Conservation (phyloP, 2,888 invertebrate genomes). For the Caenorhabditis sp. region DNA sequence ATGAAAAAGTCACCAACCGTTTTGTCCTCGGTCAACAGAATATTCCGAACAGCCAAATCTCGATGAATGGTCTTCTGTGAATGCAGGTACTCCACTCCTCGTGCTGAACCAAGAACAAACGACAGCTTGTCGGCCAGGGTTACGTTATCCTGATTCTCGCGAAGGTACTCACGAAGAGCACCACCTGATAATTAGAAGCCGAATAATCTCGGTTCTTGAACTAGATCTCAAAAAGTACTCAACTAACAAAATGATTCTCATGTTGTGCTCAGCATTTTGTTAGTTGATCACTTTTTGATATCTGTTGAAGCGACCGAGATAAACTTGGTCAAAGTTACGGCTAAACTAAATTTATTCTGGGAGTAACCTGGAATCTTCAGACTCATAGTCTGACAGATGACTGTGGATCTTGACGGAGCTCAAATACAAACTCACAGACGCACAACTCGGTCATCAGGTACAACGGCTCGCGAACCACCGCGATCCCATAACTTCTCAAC, state of each 20-base stretch:
- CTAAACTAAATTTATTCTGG: no score
- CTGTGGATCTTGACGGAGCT: background rate
- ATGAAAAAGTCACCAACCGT: slow-evolving; percentile 17
- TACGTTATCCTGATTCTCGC: slow-evolving; percentile 38
- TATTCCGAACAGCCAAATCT: slow-evolving; percentile 56
- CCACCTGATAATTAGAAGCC: slow-evolving; percentile 21
- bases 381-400: no score
- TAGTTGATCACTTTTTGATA: no score
- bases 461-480: slow-evolving; percentile 45
- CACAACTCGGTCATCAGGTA: slow-evolving; percentile 55
- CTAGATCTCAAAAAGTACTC: no score
- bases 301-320: no score
- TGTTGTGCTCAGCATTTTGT: no score
- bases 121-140: slow-evolving; percentile 30
- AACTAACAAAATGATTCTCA: no score
- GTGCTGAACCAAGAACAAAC: slow-evolving; percentile 46
- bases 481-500: slow-evolving; percentile 49
- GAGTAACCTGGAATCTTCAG: no score
- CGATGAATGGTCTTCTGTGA: slow-evolving; percentile 55
- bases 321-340: no score
- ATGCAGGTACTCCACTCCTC: slow-evolving; percentile 66
- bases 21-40: slow-evolving; percentile 40
- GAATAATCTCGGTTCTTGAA: no score
- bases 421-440: slow-evolving; percentile 15
- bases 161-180: slow-evolving; percentile 53